A percentile compares a stretch with the other conserved stretches of the same genome.
Conservation (phyloP, 1,140 invertebrate genomes). For the Chironomus striatipennis region DNA sequence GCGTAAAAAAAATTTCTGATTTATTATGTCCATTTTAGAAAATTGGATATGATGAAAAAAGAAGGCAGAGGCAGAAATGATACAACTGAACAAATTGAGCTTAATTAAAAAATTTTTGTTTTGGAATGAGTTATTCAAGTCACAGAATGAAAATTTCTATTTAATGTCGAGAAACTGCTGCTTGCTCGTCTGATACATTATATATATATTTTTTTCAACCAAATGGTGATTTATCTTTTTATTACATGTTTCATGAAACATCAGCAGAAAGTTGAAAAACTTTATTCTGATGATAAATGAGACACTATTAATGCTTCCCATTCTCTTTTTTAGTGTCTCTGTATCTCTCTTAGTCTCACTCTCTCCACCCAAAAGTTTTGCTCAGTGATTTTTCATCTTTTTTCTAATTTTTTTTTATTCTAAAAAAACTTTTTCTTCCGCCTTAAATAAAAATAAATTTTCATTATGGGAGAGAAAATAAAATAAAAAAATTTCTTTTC, state of each 20-base stretch:
- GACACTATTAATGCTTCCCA: slow-evolving; percentile 1
- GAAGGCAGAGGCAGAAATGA: too few species aligned
- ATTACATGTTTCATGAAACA: slow-evolving; percentile 8
- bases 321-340: too few species aligned
- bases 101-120: too few species aligned
- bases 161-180: too few species aligned
- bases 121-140: too few species aligned
- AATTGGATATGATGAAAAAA: background rate
- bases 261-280: slow-evolving; percentile 1
- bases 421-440: background rate
- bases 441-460: background rate
- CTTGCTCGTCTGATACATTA: too few species aligned
- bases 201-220: background rate
- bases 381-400: background rate
- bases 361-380: background rate
- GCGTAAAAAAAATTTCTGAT: background rate
- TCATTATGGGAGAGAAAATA: too few species aligned
- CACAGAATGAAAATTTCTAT: too few species aligned
- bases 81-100: too few species aligned
- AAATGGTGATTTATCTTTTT: background rate
- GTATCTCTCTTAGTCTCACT: background rate
- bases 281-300: slow-evolving; percentile 1
- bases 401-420: background rate
- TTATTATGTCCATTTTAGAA: background rate
- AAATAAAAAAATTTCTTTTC: background rate